Base-by-base conservation (phyloP, 2,113 vertebrate species). In the Rutilus rutilus region DNA sequence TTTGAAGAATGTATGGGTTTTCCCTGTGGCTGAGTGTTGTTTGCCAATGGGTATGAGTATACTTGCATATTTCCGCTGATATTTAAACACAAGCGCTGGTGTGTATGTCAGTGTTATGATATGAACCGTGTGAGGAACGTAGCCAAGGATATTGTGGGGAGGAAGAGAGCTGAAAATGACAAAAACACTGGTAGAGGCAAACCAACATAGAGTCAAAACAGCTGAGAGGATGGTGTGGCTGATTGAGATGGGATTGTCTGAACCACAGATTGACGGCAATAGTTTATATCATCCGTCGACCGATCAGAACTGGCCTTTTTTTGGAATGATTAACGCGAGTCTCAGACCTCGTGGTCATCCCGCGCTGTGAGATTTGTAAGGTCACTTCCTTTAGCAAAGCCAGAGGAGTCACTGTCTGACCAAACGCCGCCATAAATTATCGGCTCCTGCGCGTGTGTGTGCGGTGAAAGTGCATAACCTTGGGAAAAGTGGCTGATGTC, bases 141-240 rank as follows among this genome's bases (percentile, higher is more conserved):
- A 57, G 45, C 76, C 71, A 86, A 86, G 78, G 74, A 81, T 77
- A 69, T 65, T 85, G 78, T 78, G 86, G 88, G 69, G 15, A 69
- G 67, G 52, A 57, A 84, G 60, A 7, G 15, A 84, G 45, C 60
- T 42, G 25, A 78, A 59, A 71, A 87, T 81, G 84, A 79, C 88
- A 86, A 75, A 82, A 39, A 65, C 82, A 85, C 5, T 15, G 71
- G 50, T 45, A 52, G 79, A 42, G 83, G 62, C 54, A 57, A 64
- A 39, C 85, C 83, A 23, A 65, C 27, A 54, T 52, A 30, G 15
- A 80, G 65, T 47, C 77, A 65, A 47, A 80, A 84, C 82, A 50
- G n/a, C 39, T 59, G 50, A 25, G 74, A 67, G 52, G 47, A 15
- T n/a, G 62, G 42, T 76, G 54, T 39, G 62, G 54, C 52, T 39